Percentiles rank a stretch among this genome's conserved stretches.
phyloP scores from a whole-genome alignment of 2,888 invertebrate genomes.

The Drosophila nigritarsus region DNA sequence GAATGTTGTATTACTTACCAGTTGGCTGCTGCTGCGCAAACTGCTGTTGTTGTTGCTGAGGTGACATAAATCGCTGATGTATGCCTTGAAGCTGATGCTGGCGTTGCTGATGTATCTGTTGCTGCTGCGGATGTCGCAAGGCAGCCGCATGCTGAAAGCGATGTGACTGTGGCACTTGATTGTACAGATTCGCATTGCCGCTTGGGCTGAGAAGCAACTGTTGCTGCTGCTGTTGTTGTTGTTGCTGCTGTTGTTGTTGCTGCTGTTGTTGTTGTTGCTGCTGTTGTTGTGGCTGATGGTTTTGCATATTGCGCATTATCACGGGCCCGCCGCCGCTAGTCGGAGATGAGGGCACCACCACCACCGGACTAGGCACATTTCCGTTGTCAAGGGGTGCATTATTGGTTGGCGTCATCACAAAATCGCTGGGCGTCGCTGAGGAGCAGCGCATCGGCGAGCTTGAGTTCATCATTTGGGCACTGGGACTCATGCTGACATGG shows the following conservation, averaged over 20 bases:
- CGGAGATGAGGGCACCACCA: constrained; percentile 80
- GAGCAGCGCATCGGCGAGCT: constrained; percentile 79
- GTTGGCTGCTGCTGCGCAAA: constrained; percentile 60
- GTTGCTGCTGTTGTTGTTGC: constrained; percentile 61
- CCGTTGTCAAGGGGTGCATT: constrained; percentile 45
- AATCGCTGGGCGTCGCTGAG: constrained; percentile 73
- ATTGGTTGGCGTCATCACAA: constrained; percentile 58
- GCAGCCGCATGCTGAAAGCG: constrained; percentile 74
- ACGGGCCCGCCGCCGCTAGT: constrained; percentile 57
- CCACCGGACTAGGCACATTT: constrained; percentile 58
- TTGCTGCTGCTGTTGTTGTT: constrained; percentile 60
- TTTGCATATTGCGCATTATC: constrained; percentile 69
- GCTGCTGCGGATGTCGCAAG: constrained; percentile 72
- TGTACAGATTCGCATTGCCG: constrained; percentile 69
- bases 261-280: constrained; percentile 54
- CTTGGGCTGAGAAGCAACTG: constrained; percentile 78
- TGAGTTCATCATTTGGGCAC: constrained; percentile 67
- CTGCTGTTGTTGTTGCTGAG: constrained; percentile 71
- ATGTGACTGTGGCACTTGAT: constrained; percentile 56
- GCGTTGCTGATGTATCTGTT: constrained; percentile 68
- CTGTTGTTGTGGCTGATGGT: constrained; percentile 62
- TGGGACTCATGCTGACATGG: constrained; percentile 67
- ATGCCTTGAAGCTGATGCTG: constrained; percentile 72
- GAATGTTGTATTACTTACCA: constrained; percentile 38
- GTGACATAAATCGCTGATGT: constrained; percentile 70